Evolutionary conservation across 2,888 invertebrate species (phyloP).

Genomic region (Harmothoe impar): DNA sequence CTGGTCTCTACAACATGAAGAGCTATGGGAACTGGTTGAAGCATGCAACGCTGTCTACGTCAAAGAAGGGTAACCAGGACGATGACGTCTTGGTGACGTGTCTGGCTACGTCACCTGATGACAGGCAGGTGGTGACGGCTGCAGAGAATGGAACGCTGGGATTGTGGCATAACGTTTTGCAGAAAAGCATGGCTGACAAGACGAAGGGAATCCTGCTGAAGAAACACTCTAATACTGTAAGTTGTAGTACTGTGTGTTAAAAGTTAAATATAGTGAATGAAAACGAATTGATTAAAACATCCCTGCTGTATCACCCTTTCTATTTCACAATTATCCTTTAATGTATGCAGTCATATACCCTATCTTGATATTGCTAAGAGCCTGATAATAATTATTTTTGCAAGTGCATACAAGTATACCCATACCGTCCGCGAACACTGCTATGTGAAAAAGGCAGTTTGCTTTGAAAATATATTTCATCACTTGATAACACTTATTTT

Average conservation of each 20-base stretch:
- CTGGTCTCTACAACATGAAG: constrained; percentile 28
- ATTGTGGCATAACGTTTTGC: background rate
- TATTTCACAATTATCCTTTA: too few relatives aligned
- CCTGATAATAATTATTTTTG: too few relatives aligned
- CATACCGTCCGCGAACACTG: too few relatives aligned
- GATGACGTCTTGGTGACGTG: background rate
- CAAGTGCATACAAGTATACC: too few relatives aligned
- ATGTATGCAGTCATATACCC: too few relatives aligned
- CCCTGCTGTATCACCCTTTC: too few relatives aligned
- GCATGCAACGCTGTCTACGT: background rate
- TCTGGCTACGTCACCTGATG: background rate
- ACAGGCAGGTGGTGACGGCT: background rate
- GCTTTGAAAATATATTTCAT: too few relatives aligned
- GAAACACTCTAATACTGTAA: constrained; percentile 32
- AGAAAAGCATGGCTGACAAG: background rate
- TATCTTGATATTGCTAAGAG: too few relatives aligned
- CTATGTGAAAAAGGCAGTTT: too few relatives aligned
- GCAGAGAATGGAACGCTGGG: background rate
- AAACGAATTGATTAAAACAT: too few relatives aligned
- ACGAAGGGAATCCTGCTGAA: background rate
- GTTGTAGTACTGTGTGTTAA: too few relatives aligned
- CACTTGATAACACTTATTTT: background rate
- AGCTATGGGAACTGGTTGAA: constrained; percentile 40
- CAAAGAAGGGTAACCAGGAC: background rate
- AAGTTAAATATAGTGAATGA: too few relatives aligned